Percentiles rank a stretch among this genome's conserved stretches.
phyloP scores from a whole-genome alignment of 2,888 invertebrate genomes.

The Prosapia bicincta region DNA sequence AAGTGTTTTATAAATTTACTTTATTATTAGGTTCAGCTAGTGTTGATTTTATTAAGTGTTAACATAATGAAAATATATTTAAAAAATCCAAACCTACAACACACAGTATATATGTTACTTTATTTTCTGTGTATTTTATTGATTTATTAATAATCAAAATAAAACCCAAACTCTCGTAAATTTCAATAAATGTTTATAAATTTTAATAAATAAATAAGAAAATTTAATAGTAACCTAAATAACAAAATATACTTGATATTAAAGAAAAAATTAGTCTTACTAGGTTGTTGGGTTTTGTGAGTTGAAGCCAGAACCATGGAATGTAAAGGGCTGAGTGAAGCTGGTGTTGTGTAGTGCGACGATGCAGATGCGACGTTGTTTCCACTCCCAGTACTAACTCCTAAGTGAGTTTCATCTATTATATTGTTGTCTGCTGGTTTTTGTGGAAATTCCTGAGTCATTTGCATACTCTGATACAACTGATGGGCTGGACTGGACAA shows the following conservation, averaged over 20 bases:
- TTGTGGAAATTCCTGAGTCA: conserved; percentile 16
- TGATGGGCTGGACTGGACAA: conserved; percentile 34
- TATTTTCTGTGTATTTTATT: too few relatives aligned
- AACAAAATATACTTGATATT: too few relatives aligned
- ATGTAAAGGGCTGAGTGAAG: conserved; percentile 46
- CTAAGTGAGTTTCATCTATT: conserved; percentile 1
- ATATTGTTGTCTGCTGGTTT: conserved; percentile 3
- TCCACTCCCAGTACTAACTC: background rate
- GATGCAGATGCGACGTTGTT: conserved; percentile 27
- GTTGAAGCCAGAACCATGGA: conserved; percentile 32
- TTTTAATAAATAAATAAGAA: too few relatives aligned
- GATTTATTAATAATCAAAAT: background rate
- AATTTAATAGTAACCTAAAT: too few relatives aligned
- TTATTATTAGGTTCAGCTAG: too few relatives aligned
- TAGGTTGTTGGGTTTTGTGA: conserved; percentile 11
- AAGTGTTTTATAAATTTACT: too few relatives aligned
- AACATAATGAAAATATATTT: too few relatives aligned
- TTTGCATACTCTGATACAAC: conserved; percentile 1
- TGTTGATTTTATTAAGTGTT: too few relatives aligned
- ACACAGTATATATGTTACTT: too few relatives aligned
- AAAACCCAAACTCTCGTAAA: too few relatives aligned
- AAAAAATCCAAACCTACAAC: too few relatives aligned
- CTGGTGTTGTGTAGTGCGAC: conserved; percentile 46
- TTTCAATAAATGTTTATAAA: too few relatives aligned
- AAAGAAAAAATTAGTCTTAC: background rate